Evolutionary conservation across 2,113 vertebrate species (phyloP), one percentile per base, ranked within the genome.

Genomic region (Oxyura jamaicensis): DNA sequence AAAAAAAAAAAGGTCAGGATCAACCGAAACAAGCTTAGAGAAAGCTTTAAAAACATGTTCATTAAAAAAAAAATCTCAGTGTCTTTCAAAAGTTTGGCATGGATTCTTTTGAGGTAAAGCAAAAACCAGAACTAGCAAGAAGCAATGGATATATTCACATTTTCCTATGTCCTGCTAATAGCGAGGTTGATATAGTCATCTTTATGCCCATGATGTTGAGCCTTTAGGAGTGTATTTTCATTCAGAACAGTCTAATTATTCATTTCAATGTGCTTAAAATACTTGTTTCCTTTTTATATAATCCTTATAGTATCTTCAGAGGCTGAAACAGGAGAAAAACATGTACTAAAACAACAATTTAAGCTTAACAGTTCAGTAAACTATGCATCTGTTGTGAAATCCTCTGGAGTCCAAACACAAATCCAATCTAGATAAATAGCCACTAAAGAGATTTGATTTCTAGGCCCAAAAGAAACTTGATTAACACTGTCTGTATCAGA

Each of bases 401-500:
- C 28, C 25, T 87, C 55, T 6, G 14, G n/a, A 78, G 36, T 36
- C 72, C 71, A 82, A 91, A 90, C n/a, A 97, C 68, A 94, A 95
- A 73, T 36, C 89, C 59, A 86, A 55, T 87, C 85, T 88, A 3
- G 25, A 86, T 78, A 93, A 95, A 97, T 22, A 88, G 77, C 56
- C 66, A 2, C 77, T 39, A 26, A 97, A 93, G 68, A 95, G 62
- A 96, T 95, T 95, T 86, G 63, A 56, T 92, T 96, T 95, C 95
- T 73, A 73, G 85, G 92, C 75, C 83, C 78, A 85, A 92, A 96
- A 95, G 83, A 60, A 28, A 39, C 63, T 93, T 93, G 88, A 92
- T 95, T 93, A 95, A 92, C 84, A 85, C 94, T 96, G 90, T 96
- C 96, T 96, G 90, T 88, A 93, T 89, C 76, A 86, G 77, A 93